Base-by-base conservation (phyloP, 2,888 invertebrate genomes). In the Selenia dentaria region DNA sequence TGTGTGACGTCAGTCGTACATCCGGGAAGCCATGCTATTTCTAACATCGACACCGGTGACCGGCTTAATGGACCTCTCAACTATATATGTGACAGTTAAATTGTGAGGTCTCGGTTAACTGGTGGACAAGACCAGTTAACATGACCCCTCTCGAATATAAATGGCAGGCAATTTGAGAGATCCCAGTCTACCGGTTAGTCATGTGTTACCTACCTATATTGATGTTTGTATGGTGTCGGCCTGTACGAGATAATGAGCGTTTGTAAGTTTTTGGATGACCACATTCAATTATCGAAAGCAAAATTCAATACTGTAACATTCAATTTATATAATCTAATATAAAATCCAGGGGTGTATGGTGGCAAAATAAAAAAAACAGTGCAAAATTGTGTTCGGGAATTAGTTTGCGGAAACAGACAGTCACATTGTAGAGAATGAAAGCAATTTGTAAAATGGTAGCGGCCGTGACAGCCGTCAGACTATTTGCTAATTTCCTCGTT, bases 21-120 rank as follows among this genome's bases (percentile, higher is more conserved):
- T 88, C 86, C 87, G 87, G 87, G 87, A 88, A 86, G 84, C 80
- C 67, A 76, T 73, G 83, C 81, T 83, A 84, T 85, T 83, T 84
- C 72, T 66, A 81, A 75, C 57, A 49, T 43, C 71, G 51, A 57
- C 43, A 51, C 37, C 48, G 24, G 16, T 45, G 59, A 52, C 72
- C 70, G 66, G 62, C 28, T 40, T 40, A 10, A 43, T 33, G 51
- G 60, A 56, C 52, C 57, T 48, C 33, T 48, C 41, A 48, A 37
- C 34, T 42, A 42, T 10, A 45, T 37, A 24, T 29, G 16, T 26
- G 33, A 40, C 29, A 40, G 32, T 36, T 2, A 18, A 27, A 31
- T 39, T 33, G 13, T 13, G 31, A 41, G 69, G 13, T 67, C 65
- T 43, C 4, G 5, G 31, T 59, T 51, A 14, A 37, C 6, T 73